Base-by-base conservation (phyloP, 1,140 invertebrate genomes). In the Spodoptera frugiperda region DNA sequence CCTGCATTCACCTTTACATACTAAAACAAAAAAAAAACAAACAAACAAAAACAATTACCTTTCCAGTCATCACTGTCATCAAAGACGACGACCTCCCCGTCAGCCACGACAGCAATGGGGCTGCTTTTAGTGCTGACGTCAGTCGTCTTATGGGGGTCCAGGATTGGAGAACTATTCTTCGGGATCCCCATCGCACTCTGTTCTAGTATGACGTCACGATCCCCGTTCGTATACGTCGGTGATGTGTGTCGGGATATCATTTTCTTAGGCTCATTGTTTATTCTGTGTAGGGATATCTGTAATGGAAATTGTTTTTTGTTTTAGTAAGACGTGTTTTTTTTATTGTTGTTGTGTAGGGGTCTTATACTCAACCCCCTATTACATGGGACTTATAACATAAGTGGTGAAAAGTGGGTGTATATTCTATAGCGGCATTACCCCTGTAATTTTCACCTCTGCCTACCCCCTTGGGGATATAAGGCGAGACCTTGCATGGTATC, bases 21-120 rank as follows among this genome's bases (percentile, higher is more conserved):
- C 11, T 12, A 59, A n/a, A 30, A n/a, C n/a, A 44, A 63, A 12
- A 33, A 14, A 8, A 57, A 59, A 4, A 44, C n/a, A n/a, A n/a
- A n/a, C n/a, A 51, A 59, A 39, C 74, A 48, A 61, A n/a, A 14
- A 79, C 44, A 84, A 79, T 88, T 81, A 88, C 95, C 95, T 91
- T 96, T 95, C 96, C 96, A 96, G 81, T 95, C 95, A 79, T 97
- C 97, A 77, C 96, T 97, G 78, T 97, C 97, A 87, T 98, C 97
- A 90, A 97, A 97, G 21, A 98, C 97, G 51, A 97, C 96, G 10
- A 97, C 96, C 87, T 97, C 96, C 15, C 96, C 96, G 61, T 96
- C 96, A 78, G 95, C 95, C n/a, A 96, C 95, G 3, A 96, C 95
- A 3, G 93, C 94, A 76, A 94, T 94, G 53, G 94, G 94, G 77